Percentiles rank a stretch among this genome's conserved stretches.
Conservation (phyloP, 2,113 vertebrate species). For the Megaptera novaeangliae region DNA sequence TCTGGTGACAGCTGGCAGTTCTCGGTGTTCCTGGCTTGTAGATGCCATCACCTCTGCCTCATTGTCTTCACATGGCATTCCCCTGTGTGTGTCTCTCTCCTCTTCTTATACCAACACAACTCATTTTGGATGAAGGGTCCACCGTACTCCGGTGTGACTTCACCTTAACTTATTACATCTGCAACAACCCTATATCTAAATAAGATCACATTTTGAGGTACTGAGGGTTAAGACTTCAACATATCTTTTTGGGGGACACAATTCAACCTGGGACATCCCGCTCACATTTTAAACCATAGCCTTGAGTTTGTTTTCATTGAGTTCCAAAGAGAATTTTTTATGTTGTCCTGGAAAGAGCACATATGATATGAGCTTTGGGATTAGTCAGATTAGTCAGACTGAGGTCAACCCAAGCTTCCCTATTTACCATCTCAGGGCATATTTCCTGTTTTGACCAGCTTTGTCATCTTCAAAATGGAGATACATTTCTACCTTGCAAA, state of each 20-base stretch:
- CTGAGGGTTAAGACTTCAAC: neutral
- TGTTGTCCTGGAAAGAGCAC: neutral
- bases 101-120: neutral
- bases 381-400: neutral
- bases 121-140: neutral
- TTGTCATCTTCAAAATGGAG: neutral
- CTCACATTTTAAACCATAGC: neutral
- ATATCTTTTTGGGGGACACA: neutral
- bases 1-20: neutral
- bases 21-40: neutral
- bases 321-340: neutral
- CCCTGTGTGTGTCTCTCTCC: neutral
- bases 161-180: neutral
- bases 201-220: neutral
- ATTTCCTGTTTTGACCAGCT: neutral
- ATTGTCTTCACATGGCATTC: neutral
- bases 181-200: neutral
- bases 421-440: neutral
- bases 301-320: neutral
- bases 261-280: neutral
- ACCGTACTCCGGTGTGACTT: neutral
- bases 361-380: neutral
- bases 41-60: neutral
- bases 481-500: neutral
- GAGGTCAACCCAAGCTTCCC: neutral